phyloP scores from a whole-genome alignment of 2,113 vertebrate species.

The Montifringilla adamsi region DNA sequence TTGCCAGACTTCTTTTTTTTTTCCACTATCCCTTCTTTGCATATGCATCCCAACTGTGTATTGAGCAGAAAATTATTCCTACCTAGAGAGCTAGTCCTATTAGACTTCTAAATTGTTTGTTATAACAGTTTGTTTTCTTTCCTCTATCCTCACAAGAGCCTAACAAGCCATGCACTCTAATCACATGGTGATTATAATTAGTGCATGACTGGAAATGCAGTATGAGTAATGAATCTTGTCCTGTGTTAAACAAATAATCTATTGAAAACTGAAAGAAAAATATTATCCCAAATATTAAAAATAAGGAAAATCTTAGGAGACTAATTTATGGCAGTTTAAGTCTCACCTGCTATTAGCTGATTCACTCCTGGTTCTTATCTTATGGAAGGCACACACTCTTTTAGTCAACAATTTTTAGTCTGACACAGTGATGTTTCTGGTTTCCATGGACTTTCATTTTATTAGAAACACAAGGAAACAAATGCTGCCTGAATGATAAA shows the following conservation, averaged over 20 bases:
- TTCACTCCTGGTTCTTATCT: not conserved
- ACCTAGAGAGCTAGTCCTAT: not conserved
- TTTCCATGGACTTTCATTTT: not conserved
- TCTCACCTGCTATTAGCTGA: not conserved
- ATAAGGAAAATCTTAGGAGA: not conserved
- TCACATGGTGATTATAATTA: slow-evolving; percentile 22
- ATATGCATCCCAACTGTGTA: not conserved
- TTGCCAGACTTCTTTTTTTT: not conserved
- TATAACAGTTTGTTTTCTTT: slow-evolving; percentile 12
- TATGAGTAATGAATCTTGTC: not conserved
- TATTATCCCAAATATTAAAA: not conserved
- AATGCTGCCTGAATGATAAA: slow-evolving; percentile 11
- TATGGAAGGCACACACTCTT: not conserved
- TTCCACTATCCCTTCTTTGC: not conserved
- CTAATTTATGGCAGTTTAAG: not conserved
- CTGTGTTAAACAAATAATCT: not conserved
- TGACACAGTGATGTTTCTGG: not conserved
- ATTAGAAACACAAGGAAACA: slow-evolving; percentile 1
- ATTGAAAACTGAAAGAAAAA: not conserved
- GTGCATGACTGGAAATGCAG: not conserved
- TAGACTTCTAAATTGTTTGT: slow-evolving; percentile 8
- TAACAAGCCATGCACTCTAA: not conserved
- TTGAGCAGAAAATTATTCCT: not conserved
- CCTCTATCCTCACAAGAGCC: not conserved
- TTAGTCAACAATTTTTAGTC: slow-evolving; percentile 5